phyloP scores from a whole-genome alignment of 1,140 invertebrate genomes.

The Chionoecetes opilio region DNA sequence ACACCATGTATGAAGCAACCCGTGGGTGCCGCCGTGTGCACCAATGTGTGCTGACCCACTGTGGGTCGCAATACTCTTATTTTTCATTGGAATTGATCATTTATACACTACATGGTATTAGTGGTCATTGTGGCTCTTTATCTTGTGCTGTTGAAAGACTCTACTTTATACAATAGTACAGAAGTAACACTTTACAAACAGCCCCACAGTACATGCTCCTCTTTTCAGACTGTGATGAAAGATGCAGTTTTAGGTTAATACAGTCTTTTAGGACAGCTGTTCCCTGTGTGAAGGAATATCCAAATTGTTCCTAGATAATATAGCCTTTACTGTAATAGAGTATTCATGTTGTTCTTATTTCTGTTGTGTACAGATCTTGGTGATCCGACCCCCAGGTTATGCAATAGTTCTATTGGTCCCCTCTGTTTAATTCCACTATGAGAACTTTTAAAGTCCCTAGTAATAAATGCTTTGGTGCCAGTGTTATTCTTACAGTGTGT shows the following conservation, averaged over 20 bases:
- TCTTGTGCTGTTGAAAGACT: slow-evolving; percentile 29
- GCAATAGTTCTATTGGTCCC: slow-evolving; percentile 64
- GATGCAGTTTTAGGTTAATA: slow-evolving; percentile 56
- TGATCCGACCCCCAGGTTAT: slow-evolving; percentile 60
- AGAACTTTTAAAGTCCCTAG: slow-evolving; percentile 46
- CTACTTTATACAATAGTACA: slow-evolving; percentile 45
- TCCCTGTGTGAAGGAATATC: slow-evolving; percentile 55
- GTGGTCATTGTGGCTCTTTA: not conserved
- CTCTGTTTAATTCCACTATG: slow-evolving; percentile 56
- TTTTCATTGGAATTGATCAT: not conserved
- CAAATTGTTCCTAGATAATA: slow-evolving; percentile 66
- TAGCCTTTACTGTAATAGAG: slow-evolving; percentile 60
- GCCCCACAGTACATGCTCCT: not conserved
- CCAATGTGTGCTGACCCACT: not conserved
- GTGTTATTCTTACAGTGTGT: slow-evolving; percentile 63
- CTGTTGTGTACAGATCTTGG: slow-evolving; percentile 49
- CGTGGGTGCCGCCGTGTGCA: not conserved
- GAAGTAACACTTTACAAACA: not conserved
- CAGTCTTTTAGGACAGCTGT: slow-evolving; percentile 54
- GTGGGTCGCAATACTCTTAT: not conserved
- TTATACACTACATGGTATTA: not conserved
- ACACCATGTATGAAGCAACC: not conserved
- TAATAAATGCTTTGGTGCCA: slow-evolving; percentile 72
- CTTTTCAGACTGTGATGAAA: slow-evolving; percentile 54
- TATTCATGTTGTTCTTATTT: slow-evolving; percentile 50